These are phyloP conservation scores for Acomys russatus DNA, from an alignment of 2,797 vertebrate species.

Conservation along the genomic window DNA sequence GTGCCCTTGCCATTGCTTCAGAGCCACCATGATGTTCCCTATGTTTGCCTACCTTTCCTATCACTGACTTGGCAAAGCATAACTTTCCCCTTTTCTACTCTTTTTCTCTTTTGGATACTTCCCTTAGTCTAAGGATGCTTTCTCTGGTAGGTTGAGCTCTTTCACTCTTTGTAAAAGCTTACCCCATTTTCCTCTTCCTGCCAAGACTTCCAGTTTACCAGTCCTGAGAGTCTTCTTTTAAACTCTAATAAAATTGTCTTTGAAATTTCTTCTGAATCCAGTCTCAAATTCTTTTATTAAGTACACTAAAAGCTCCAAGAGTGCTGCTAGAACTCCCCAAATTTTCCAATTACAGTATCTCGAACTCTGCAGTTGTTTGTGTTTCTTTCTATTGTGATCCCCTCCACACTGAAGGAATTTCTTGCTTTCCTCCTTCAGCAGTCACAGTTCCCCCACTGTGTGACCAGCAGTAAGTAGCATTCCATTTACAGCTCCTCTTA, in stretches of 20 bases:
- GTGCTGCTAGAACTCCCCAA: background rate
- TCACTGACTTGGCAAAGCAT: background rate
- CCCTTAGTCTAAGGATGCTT: background rate
- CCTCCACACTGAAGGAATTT: background rate
- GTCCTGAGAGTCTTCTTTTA: background rate
- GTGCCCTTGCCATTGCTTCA: background rate
- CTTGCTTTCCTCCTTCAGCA: conserved; percentile 19
- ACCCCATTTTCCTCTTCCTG: background rate
- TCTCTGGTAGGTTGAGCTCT: background rate
- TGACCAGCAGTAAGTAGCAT: background rate
- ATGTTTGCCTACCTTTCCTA: background rate
- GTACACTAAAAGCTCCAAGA: background rate
- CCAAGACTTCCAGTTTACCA: background rate
- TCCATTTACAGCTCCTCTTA: background rate
- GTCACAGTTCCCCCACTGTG: conserved; percentile 28
- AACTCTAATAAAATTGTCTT: background rate
- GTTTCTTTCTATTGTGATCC: background rate
- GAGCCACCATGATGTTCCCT: background rate
- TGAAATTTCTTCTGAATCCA: background rate
- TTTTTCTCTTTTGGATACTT: background rate
- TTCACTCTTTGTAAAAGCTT: no score
- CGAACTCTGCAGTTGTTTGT: background rate
- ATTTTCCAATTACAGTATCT: background rate
- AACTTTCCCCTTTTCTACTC: background rate
- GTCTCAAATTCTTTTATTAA: background rate